Percentiles rank a stretch among this genome's conserved stretches.
Conservation (phyloP, 2,797 vertebrate species). For the Smutsia gigantea region DNA sequence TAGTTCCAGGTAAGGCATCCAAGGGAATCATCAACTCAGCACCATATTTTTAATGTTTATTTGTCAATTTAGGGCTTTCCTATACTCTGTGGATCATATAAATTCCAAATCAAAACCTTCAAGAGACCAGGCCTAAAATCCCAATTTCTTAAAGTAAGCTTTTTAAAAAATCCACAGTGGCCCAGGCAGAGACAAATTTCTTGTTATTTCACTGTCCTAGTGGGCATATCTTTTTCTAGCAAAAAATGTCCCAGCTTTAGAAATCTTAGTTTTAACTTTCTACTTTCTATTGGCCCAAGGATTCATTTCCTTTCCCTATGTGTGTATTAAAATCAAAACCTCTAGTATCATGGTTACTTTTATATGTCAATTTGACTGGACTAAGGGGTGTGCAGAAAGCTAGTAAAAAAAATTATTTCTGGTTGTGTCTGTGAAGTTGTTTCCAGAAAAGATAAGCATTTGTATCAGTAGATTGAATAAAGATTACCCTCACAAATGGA, state of each 20-base stretch:
- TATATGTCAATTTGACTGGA: too few relatives aligned
- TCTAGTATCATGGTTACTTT: not conserved
- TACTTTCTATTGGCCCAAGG: not conserved
- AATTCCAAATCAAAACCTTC: not conserved
- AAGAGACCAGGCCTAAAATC: not conserved
- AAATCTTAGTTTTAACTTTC: not conserved
- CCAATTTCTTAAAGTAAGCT: not conserved
- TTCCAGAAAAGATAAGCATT: too few relatives aligned
- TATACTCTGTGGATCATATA: not conserved
- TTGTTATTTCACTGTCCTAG: not conserved
- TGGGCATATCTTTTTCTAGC: not conserved
- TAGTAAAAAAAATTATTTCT: too few relatives aligned
- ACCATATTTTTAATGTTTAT: not conserved
- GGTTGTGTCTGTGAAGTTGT: too few relatives aligned
- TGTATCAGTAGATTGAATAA: too few relatives aligned
- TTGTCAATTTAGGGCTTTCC: not conserved
- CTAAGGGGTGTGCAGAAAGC: too few relatives aligned
- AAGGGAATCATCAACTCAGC: not conserved
- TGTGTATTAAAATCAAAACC: not conserved
- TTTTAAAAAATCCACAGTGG: not conserved
- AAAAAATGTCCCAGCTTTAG: not conserved
- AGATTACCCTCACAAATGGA: too few relatives aligned
- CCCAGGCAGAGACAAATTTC: not conserved
- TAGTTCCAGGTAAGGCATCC: not conserved
- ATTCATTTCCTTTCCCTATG: not conserved